Conservation (phyloP, 2,113 vertebrate species). For the Parus major region DNA sequence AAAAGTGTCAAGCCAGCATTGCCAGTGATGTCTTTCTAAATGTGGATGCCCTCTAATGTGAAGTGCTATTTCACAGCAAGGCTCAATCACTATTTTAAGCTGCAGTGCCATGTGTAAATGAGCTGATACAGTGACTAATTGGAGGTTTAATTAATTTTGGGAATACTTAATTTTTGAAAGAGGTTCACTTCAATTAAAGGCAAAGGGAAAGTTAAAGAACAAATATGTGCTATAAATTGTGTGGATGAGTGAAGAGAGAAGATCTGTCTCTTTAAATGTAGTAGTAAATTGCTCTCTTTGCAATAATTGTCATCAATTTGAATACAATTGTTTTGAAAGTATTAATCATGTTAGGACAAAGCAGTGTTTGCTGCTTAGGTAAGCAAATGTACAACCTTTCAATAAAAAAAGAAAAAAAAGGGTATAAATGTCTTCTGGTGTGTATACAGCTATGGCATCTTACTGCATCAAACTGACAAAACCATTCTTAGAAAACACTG, state of each 20-base stretch:
- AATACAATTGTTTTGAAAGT: neutral
- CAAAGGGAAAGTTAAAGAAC: neutral
- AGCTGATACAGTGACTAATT: neutral
- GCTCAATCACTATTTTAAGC: neutral
- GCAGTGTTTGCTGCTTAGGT: neutral
- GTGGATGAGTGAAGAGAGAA: neutral
- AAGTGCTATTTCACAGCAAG: neutral
- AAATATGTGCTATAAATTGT: neutral
- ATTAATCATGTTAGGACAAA: neutral
- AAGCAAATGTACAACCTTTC: neutral
- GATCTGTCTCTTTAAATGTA: neutral
- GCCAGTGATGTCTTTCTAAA: neutral
- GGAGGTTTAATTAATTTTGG: constrained; percentile 14
- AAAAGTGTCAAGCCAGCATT: neutral
- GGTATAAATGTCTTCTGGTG: neutral
- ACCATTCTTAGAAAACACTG: neutral
- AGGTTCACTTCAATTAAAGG: neutral
- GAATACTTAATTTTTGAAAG: neutral
- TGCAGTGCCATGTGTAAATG: neutral
- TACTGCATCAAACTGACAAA: neutral
- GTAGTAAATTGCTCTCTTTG: neutral
- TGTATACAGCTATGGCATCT: neutral
- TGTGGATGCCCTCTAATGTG: neutral
- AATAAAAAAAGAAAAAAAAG: neutral
- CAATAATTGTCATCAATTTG: neutral